phyloP scores from a whole-genome alignment of 1,140 invertebrate species.

The Eciton burchellii region DNA sequence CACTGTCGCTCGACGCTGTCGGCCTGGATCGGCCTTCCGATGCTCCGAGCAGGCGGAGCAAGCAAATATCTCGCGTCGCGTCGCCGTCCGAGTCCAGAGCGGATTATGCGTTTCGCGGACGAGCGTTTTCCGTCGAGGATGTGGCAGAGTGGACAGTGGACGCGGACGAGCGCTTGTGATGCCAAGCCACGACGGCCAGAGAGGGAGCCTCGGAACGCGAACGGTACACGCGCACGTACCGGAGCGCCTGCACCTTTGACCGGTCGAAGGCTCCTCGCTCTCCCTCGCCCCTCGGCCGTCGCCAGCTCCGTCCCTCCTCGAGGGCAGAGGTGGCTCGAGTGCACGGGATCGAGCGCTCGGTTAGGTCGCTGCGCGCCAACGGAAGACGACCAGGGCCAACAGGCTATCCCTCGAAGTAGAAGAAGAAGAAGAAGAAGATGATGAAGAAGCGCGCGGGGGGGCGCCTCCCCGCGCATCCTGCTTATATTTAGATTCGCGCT shows the following conservation, averaged over 20 bases:
- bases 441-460: conserved; percentile 62
- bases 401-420: conserved; percentile 44
- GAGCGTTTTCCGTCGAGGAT: conserved; percentile 41
- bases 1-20: too few species aligned
- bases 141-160: conserved; percentile 36
- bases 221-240: conserved; percentile 58
- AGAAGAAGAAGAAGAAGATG: too few species aligned
- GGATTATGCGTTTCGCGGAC: conserved; percentile 31
- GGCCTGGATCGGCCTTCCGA: too few species aligned
- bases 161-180: conserved; percentile 30
- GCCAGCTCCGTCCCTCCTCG: conserved; percentile 47
- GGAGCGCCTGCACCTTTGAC: conserved; percentile 52
- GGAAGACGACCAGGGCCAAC: conserved; percentile 69
- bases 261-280: conserved; percentile 50
- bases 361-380: conserved; percentile 61
- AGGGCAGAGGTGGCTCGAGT: conserved; percentile 70
- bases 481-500: conserved; percentile 81
- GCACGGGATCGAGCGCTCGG: conserved; percentile 70
- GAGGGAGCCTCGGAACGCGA: conserved; percentile 44
- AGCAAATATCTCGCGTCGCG: neutral
- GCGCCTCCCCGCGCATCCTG: conserved; percentile 71
- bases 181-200: conserved; percentile 11
- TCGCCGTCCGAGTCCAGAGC: neutral
- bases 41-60: neutral
- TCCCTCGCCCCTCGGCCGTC: conserved; percentile 17